These are phyloP conservation scores for Bibio marci DNA, from an alignment of 2,888 invertebrate species.

Conservation along the genomic window DNA sequence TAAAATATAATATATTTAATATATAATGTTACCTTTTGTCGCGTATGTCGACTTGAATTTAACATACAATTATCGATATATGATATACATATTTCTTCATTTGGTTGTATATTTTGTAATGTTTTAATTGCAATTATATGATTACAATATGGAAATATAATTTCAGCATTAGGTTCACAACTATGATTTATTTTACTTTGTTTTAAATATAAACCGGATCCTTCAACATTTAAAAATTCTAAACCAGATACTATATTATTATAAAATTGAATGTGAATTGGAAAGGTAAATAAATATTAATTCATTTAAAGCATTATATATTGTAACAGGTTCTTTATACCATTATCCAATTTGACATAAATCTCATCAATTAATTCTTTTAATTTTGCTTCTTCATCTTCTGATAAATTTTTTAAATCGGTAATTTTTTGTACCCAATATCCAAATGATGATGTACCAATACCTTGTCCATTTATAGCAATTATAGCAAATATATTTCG, in stretches of 20 bases:
- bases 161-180: conserved; percentile 75
- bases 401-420: conserved; percentile 32
- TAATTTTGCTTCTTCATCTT: conserved; percentile 46
- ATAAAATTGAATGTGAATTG: background rate
- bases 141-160: conserved; percentile 69
- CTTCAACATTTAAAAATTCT: conserved; percentile 80
- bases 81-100: conserved; percentile 79
- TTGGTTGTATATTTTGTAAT: conserved; percentile 48
- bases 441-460: conserved; percentile 72
- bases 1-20: no score
- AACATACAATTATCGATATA: conserved; percentile 77
- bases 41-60: conserved; percentile 65
- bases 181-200: conserved; percentile 89
- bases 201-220: conserved; percentile 69
- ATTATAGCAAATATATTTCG: conserved; percentile 45
- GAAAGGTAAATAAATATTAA: background rate
- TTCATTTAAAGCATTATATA: background rate
- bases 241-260: conserved; percentile 20
- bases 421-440: conserved; percentile 70
- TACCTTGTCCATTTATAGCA: conserved; percentile 91
- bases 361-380: conserved; percentile 65
- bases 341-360: conserved; percentile 67
- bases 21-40: conserved; percentile 54
- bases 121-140: conserved; percentile 59
- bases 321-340: conserved; percentile 31